Evolutionary conservation across 2,797 vertebrate species (phyloP), one percentile per base, ranked within the genome.

Genomic region (Gila robusta): DNA sequence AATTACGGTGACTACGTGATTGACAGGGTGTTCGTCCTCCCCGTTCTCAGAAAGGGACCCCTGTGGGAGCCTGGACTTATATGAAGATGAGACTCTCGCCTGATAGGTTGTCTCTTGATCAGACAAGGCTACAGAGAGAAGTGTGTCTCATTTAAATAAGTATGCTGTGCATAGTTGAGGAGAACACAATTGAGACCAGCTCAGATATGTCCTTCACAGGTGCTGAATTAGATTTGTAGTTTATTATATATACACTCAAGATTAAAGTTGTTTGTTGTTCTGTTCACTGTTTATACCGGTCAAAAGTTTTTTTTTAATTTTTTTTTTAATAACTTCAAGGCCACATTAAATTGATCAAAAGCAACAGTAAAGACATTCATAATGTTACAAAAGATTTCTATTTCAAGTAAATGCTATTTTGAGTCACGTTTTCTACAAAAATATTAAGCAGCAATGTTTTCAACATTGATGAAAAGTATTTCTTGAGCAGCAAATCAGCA

Each of bases 1-100:
- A 84, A 84, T 84, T 84, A 84, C 62, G 11, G 32, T 12, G 23
- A 14, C 16, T 47, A 28, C 9, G 44, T 78, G 82, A 84, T 67
- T 84, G 82, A 84, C 82, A 83, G 54, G 81, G 70, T 62, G 70
- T 76, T 64, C 56, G 56, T 62, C 71, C 39, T 83, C 70, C 32
- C 54, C 4, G 72, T 19, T 84, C 72, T 84, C 56, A 37, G 28
- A 14, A 59, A 64, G 28, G 28, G 82, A 67, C 19, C 32, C 82
- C 41, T 35, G 6, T 83, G 82, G 82, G 82, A 83, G 28, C 14
- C 6, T 26, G 26, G 70, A 83, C 81, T 83, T 74, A 74, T 83
- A 83, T 35, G 11, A 70, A 41, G 69, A 59, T 19, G 32, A 76
- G 44, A 59, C 39, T 49, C 35, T 59, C 67, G 16, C n/a, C 67